These are phyloP conservation scores for Pherbina coryleti DNA, from an alignment of 2,888 invertebrate genomes.

Conservation along the genomic window DNA sequence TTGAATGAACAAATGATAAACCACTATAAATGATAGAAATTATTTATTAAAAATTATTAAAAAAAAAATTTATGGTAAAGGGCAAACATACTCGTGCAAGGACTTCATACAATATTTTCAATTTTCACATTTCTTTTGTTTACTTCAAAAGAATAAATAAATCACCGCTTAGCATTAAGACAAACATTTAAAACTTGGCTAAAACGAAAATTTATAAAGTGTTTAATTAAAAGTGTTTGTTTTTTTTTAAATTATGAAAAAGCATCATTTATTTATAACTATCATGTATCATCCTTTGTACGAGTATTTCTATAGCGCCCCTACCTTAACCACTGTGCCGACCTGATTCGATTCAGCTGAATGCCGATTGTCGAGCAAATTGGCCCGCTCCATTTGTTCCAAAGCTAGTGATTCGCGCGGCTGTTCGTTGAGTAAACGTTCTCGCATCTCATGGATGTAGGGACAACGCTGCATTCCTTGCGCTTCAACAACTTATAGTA, in stretches of 20 bases:
- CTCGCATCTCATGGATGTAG: slow-evolving; percentile 94
- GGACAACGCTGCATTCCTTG: slow-evolving; percentile 78
- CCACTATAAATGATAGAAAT: slow-evolving; percentile 22
- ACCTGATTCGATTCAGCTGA: slow-evolving; percentile 78
- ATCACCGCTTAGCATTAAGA: background rate
- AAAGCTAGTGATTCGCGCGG: slow-evolving; percentile 76
- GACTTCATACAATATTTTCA: slow-evolving; percentile 53
- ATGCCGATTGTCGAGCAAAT: slow-evolving; percentile 69
- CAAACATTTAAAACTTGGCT: slow-evolving; percentile 8
- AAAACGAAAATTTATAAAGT: slow-evolving; percentile 14
- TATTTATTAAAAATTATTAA: slow-evolving; percentile 23
- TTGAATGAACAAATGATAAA: slow-evolving; percentile 13
- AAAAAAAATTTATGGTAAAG: slow-evolving; percentile 49
- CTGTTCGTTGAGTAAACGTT: slow-evolving; percentile 84
- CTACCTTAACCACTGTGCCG: slow-evolving; percentile 91
- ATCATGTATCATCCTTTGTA: slow-evolving; percentile 62
- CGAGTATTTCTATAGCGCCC: slow-evolving; percentile 67
- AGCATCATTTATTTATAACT: slow-evolving; percentile 11
- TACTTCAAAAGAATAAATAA: background rate
- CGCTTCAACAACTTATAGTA: slow-evolving; percentile 27
- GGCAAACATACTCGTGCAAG: slow-evolving; percentile 70
- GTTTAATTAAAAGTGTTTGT: slow-evolving; percentile 26
- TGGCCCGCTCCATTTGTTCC: slow-evolving; percentile 74
- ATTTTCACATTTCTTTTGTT: slow-evolving; percentile 13
- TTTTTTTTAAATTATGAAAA: background rate